Evolutionary conservation across 2,888 invertebrate species (phyloP), one percentile per base, ranked within the genome.

Genomic region (Torymus tubicola): DNA sequence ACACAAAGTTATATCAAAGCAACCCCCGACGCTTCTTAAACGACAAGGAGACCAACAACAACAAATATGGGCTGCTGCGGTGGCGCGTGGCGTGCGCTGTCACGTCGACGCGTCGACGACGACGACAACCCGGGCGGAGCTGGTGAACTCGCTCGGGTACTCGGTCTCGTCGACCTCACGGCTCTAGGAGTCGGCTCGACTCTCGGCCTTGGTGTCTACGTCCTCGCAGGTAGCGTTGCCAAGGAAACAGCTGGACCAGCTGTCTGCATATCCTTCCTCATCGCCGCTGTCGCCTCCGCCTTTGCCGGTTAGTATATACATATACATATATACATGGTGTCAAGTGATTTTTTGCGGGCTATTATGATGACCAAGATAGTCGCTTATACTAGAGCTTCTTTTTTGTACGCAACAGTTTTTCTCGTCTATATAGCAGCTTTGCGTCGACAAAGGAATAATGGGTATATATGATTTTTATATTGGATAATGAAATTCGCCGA

Each of bases 181-280:
- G 96, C 96, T 0, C 92, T 98, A 42, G 98, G 95, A 0, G 95
- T 97, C 55, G 97, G 97, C 81, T 95, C 96, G 82, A 97, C 97
- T 0, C 93, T 99, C 14, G 99, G 99, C 0, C 93, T 98, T 50
- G 99, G 99, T 0, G 98, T 98, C 14, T 99, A 99, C 90, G 98
- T 99, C 67, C 92, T 99, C 81, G 98, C 97, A 5, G 98, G 98
- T 0, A 94, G 96, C 12, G 97, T 98, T 2, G 97, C 98, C 12
- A 95, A 94, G 88, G 93, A 94, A 60, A 94, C 95, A 2, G 96
- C 98, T 0, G 99, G 99, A 0, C 99, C 99, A 0, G 97, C 97
- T 0, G 97, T 98, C 1, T 95, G 96, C 8, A 87, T 99, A 18
- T 97, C 98, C 57, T 98, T 98, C 89, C 91, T 98, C 18, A 94